These are phyloP conservation scores for Piliocolobus tephrosceles DNA, from an alignment of 2,113 vertebrate genomes.

Conservation along the genomic window DNA sequence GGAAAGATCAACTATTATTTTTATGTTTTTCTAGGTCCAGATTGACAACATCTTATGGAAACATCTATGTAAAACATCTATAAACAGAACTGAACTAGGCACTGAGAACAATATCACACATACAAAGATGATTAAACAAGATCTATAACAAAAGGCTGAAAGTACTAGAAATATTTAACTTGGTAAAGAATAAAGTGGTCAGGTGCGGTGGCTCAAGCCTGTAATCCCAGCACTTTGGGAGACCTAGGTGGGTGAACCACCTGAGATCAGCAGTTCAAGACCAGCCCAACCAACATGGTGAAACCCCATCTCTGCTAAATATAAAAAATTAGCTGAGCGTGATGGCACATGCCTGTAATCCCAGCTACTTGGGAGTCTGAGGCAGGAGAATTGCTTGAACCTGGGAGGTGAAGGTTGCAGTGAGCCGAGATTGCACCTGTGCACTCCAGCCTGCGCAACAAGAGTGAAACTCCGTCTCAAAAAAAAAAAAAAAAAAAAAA, in stretches of 20 bases:
- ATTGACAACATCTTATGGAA: background rate
- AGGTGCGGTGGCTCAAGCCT: background rate
- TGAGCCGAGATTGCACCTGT: background rate
- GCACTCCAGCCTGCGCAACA: no score
- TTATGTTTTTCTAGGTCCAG: slow-evolving; percentile 5
- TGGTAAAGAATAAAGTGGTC: background rate
- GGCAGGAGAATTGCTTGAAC: background rate
- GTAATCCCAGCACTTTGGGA: background rate
- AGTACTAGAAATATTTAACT: background rate
- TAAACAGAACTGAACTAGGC: background rate
- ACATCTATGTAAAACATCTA: background rate
- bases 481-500: background rate
- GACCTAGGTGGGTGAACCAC: background rate
- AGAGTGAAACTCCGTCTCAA: background rate
- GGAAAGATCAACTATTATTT: slow-evolving; percentile 9
- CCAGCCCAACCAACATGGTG: background rate
- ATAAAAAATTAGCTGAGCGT: background rate
- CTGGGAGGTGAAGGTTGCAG: background rate
- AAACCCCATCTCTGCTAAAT: background rate
- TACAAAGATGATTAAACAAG: background rate
- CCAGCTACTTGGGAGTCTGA: background rate
- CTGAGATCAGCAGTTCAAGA: background rate
- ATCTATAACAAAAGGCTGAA: background rate
- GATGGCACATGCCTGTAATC: background rate
- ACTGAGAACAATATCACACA: background rate